Percentiles rank a stretch among this genome's conserved stretches.
Conservation (phyloP, 2,888 invertebrate species). For the Microctonus aethiopoides region DNA sequence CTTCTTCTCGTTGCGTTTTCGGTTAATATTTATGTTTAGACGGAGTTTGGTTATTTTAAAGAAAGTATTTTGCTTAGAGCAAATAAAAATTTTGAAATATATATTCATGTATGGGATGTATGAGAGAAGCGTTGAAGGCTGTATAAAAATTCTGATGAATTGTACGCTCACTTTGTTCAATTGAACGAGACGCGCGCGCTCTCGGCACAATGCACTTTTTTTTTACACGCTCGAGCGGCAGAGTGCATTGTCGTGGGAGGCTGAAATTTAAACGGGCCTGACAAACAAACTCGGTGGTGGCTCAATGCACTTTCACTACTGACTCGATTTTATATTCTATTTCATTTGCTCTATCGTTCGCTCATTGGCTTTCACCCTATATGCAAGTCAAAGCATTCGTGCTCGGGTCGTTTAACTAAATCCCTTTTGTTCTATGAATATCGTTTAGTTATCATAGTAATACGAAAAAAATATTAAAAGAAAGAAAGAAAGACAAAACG, state of each 20-base stretch:
- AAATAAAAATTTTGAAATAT: background rate
- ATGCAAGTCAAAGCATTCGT: constrained; percentile 38
- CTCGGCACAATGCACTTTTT: constrained; percentile 58
- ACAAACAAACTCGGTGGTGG: constrained; percentile 27
- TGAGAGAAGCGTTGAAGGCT: constrained; percentile 2
- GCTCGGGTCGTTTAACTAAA: constrained; percentile 15
- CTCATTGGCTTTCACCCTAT: constrained; percentile 30
- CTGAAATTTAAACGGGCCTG: constrained; percentile 57
- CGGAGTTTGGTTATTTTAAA: background rate
- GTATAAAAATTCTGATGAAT: constrained; percentile 30
- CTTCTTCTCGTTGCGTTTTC: constrained; percentile 17
- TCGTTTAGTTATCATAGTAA: constrained; percentile 11
- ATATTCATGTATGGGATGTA: background rate
- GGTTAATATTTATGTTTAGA: background rate
- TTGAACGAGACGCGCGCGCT: constrained; percentile 46
- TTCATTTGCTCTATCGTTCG: constrained; percentile 20
- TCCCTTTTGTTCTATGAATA: constrained; percentile 20
- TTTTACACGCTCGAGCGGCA: constrained; percentile 37
- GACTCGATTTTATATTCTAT: constrained; percentile 9
- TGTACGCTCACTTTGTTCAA: constrained; percentile 44
- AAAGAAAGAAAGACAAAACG: background rate
- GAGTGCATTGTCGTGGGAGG: constrained; percentile 63
- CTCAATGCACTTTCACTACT: constrained; percentile 34
- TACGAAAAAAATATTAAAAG: background rate
- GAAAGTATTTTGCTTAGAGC: background rate